These are phyloP conservation scores for Aphrocallistes beatrix DNA, from an alignment of 37 sponge, comb jelly and placozoan genomes.

Conservation along the genomic window DNA sequence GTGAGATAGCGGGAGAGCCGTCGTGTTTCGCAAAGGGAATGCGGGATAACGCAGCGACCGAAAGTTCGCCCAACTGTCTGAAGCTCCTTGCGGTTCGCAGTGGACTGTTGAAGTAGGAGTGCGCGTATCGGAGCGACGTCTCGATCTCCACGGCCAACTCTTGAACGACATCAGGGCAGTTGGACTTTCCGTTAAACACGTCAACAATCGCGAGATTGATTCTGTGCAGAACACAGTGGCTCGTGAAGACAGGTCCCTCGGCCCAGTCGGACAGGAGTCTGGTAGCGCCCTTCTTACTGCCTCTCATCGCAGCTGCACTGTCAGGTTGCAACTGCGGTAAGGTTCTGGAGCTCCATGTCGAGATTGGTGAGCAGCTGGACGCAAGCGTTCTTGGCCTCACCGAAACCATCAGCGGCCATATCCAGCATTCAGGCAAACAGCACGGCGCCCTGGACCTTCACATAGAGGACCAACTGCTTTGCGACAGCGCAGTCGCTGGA, in stretches of 20 bases:
- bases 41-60: neutral
- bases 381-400: neutral
- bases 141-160: neutral
- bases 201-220: neutral
- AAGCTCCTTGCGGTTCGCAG: neutral
- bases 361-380: conserved; percentile 10
- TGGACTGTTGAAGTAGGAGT: neutral
- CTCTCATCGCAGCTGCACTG: neutral
- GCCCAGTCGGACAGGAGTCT: conserved; percentile 15
- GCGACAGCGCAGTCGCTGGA: neutral
- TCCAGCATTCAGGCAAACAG: conserved; percentile 14
- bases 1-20: neutral
- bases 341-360: conserved; percentile 10
- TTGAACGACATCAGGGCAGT: neutral
- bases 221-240: neutral
- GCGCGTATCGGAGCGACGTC: neutral
- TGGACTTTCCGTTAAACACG: neutral
- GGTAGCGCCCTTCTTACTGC: conserved; percentile 1
- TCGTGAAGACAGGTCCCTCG: neutral
- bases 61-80: neutral
- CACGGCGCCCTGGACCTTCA: conserved; percentile 10
- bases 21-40: neutral
- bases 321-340: neutral
- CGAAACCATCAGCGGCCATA: conserved; percentile 8
- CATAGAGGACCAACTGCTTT: conserved; percentile 1